Evolutionary conservation across 2,113 vertebrate genomes (phyloP), one percentile per base, ranked within the genome.

Genomic region (Neodontobutis hainanensis): DNA sequence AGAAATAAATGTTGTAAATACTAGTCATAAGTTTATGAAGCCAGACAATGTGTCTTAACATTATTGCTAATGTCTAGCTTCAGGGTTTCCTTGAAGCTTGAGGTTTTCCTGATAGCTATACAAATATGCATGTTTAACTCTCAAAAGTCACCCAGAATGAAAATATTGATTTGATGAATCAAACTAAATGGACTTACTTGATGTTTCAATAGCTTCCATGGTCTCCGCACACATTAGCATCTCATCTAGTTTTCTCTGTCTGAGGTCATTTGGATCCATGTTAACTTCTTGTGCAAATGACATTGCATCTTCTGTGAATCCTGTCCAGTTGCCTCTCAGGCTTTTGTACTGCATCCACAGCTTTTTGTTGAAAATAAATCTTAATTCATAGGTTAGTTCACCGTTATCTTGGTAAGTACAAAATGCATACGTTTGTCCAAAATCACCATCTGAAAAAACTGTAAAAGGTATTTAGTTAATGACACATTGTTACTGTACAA

Each of bases 261-360:
- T 0, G 27, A 0, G 1, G 11, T 61, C 3, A 10, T 0, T 0
- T 3, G 45, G 40, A 48, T 71, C 32, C 0, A 0, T 8, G 1
- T 50, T 71, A 15, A 2, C 35, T 0, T 0, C 0, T 12, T 35
- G 2, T 47, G 8, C 11, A 4, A 0, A 0, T 1, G 1, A 5
- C 7, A 49, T 5, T 49, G 44, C 0, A 72, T 0, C 46, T 0
- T 11, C 0, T 35, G 81, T 76, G 8, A 66, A 69, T 40, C 62
- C 77, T 2, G 11, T 77, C 53, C 52, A 71, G 45, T 75, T 72
- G 11, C 64, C 60, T 47, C 40, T 70, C 44, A 70, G 77, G 51
- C 77, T 77, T 36, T 80, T 84, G 56, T 43, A 84, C 63, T 65
- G 8, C n/a, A 32, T 1, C 42, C 65, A 15, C 5, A 50, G n/a